Evolutionary conservation across 2,888 invertebrate species (phyloP).

Genomic region (Hirtodrosophila cameraria): DNA sequence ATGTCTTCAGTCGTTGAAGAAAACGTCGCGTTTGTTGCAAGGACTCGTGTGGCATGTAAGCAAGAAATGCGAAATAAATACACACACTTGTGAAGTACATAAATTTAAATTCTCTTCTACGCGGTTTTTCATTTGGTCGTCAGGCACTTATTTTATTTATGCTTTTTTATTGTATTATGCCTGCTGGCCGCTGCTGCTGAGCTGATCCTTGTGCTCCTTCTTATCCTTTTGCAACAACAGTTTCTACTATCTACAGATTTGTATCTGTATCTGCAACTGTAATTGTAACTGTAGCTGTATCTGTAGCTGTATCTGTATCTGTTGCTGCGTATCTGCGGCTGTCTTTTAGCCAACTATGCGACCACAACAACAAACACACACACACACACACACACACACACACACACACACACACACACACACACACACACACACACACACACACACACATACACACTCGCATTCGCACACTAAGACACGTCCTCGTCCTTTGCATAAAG

Average conservation of each 20-base stretch:
- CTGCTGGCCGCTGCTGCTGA: slow-evolving; percentile 21
- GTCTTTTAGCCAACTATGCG: slow-evolving; percentile 1
- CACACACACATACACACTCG: slow-evolving; percentile 7
- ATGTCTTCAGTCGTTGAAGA: slow-evolving; percentile 62
- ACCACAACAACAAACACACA: slow-evolving; percentile 13
- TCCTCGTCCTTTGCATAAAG: slow-evolving; percentile 66
- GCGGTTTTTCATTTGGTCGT: slow-evolving; percentile 62
- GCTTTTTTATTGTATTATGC: slow-evolving; percentile 67
- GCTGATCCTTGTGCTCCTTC: slow-evolving; percentile 32
- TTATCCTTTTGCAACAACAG: slow-evolving; percentile 4
- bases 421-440: slow-evolving; percentile 15
- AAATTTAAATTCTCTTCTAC: slow-evolving; percentile 79
- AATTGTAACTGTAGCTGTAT: slow-evolving; percentile 7
- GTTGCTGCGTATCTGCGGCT: slow-evolving; percentile 22
- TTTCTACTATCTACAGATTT: slow-evolving; percentile 22
- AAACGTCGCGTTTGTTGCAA: slow-evolving; percentile 29
- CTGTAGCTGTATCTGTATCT: slow-evolving; percentile 31
- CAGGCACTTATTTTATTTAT: slow-evolving; percentile 57
- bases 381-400: slow-evolving; percentile 19
- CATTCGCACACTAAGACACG: slow-evolving; percentile 27
- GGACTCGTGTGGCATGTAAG: slow-evolving; percentile 9
- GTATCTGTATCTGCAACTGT: slow-evolving; percentile 21
- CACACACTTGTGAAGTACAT: slow-evolving; percentile 71
- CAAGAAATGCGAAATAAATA: slow-evolving; percentile 54
- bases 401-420: slow-evolving; percentile 26